Evolutionary conservation across 1,140 invertebrate genomes (phyloP), one percentile per base, ranked within the genome.

Genomic region (Monomorium pharaonis): DNA sequence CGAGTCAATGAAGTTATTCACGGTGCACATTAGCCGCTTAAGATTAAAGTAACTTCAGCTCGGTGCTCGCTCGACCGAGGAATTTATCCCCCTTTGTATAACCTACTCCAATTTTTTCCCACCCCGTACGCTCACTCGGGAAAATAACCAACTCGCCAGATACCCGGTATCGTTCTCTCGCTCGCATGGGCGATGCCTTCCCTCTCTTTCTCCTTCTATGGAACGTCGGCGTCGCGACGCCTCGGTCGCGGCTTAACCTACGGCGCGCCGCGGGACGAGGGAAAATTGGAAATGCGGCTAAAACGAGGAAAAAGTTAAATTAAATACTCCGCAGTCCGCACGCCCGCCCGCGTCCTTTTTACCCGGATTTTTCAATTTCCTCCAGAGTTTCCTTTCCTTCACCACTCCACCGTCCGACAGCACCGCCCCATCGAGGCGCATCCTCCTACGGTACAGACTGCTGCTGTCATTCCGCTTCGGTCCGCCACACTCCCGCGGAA

Each of bases 341-440:
- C 65, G 63, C 63, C 67, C 78, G 74, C 75, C 80, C 77, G 67
- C 85, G 72, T 87, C 74, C 89, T 91, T 92, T 90, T 92, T 86
- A 90, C 90, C 87, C 86, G 86, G 90, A 92, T 91, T 92, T 92
- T 92, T 92, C 91, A 92, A 92, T 92, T 92, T 92, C 89, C 91
- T 92, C 90, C 76, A 24, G 62, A 72, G 87, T 51, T 86, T 86
- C 83, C 78, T 88, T 65, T 85, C 74, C 69, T 78, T 86, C 83
- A 27, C 60, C 49, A 42, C 49, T 30, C 14, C 6, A n/a, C 21
- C 37, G 49, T n/a, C 47, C 62, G 18, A 1, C 21, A 16, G 9
- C 37, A 18, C 18, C 74, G 9, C 10, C 56, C 24, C n/a, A n/a
- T 27, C 33, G 30, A 4, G 24, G n/a, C 21, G 56, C 49, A 37